These are phyloP conservation scores for Callionymus lyra DNA, from an alignment of 2,113 vertebrate species.

Conservation along the genomic window DNA sequence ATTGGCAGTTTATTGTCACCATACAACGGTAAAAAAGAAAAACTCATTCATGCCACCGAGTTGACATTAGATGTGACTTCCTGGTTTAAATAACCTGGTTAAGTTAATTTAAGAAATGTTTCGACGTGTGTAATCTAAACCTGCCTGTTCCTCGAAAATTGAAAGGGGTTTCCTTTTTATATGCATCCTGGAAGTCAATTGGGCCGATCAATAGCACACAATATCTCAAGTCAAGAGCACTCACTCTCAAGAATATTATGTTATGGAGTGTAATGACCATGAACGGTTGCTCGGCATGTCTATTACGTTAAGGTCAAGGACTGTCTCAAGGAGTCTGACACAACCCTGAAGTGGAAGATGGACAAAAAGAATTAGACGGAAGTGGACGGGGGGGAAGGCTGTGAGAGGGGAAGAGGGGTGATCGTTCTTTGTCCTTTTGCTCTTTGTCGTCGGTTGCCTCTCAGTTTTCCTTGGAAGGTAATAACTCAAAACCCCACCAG, in stretches of 20 bases:
- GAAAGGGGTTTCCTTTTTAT: constrained; percentile 1
- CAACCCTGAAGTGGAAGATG: constrained; percentile 18
- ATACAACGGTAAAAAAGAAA: too few relatives aligned
- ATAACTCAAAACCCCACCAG: constrained; percentile 34
- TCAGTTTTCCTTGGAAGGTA: constrained; percentile 29
- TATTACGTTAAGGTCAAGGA: constrained; percentile 56
- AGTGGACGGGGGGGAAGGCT: not conserved
- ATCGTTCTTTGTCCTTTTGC: constrained; percentile 49
- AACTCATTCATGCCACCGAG: too few relatives aligned
- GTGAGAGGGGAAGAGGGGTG: constrained; percentile 4
- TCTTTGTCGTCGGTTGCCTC: constrained; percentile 41
- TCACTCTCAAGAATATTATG: constrained; percentile 39
- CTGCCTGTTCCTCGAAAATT: too few relatives aligned
- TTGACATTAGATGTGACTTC: too few relatives aligned
- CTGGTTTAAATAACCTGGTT: too few relatives aligned
- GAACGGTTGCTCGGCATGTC: constrained; percentile 41
- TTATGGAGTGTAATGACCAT: constrained; percentile 42
- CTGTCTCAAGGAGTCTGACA: constrained; percentile 37
- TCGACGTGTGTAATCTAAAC: too few relatives aligned
- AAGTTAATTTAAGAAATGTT: too few relatives aligned
- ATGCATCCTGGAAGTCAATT: constrained; percentile 3
- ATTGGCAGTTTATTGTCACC: too few relatives aligned
- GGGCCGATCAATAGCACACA: constrained; percentile 30
- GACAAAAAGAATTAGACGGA: constrained; percentile 11
- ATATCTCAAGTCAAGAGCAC: constrained; percentile 36